Conservation (phyloP, 2,797 vertebrate genomes). For the Varecia variegata region DNA sequence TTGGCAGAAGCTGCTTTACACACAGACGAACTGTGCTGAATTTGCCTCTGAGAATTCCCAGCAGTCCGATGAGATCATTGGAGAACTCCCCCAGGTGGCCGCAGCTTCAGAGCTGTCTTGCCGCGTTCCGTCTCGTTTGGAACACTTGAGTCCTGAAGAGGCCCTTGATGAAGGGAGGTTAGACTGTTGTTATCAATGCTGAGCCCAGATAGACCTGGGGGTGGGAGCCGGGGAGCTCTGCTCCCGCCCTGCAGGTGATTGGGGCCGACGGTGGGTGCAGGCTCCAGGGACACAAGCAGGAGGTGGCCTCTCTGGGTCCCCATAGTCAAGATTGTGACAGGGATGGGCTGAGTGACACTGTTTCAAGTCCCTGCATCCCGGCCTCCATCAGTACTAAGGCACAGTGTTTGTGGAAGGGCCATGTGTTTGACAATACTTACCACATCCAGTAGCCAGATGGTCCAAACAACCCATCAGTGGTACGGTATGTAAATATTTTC, state of each 20-base stretch:
- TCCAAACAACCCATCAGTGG: conserved; percentile 76
- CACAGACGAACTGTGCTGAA: too few species aligned
- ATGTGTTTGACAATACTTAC: conserved; percentile 59
- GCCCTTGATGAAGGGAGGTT: neutral
- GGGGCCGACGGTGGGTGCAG: neutral
- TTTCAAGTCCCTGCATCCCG: neutral
- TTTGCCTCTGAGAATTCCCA: neutral
- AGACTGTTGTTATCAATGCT: fast-evolving
- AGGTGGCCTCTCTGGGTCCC: neutral
- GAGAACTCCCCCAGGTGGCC: neutral
- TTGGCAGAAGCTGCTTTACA: neutral
- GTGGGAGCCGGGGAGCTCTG: too few species aligned
- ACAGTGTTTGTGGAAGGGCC: neutral
- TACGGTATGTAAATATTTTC: conserved; percentile 81
- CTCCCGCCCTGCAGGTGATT: fast-evolving
- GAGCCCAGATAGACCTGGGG: neutral
- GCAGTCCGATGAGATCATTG: neutral
- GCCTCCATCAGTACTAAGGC: neutral
- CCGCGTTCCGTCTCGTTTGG: neutral
- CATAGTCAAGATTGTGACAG: neutral
- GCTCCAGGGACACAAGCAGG: neutral
- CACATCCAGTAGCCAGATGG: conserved; percentile 81
- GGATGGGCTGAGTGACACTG: neutral
- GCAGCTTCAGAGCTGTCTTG: neutral
- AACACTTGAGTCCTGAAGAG: neutral